Percentiles rank a stretch among this genome's conserved stretches.
phyloP scores from a whole-genome alignment of 2,888 invertebrate genomes.

The Rotaria magnacalcarata region DNA sequence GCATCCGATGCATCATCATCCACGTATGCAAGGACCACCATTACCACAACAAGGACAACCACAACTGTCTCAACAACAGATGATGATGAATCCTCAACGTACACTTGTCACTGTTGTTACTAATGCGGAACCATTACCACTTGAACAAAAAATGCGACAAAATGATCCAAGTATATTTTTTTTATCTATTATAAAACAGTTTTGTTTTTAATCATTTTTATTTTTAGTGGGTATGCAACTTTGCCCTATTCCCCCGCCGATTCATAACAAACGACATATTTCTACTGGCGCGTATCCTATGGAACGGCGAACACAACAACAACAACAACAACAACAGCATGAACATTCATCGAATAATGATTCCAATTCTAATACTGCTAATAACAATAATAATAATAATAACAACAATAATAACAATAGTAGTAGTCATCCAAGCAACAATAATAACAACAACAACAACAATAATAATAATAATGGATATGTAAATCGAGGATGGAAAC shows the following conservation, averaged over 20 bases:
- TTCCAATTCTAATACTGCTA: background rate
- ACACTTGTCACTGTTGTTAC: conserved; percentile 49
- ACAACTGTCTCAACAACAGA: conserved; percentile 51
- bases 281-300: background rate
- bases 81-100: conserved; percentile 46
- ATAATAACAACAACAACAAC: no score
- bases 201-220: background rate
- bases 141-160: background rate
- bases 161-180: background rate
- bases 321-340: background rate
- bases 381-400: background rate
- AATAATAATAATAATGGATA: no score
- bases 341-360: background rate
- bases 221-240: background rate
- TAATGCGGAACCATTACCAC: conserved; percentile 47
- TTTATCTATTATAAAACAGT: background rate
- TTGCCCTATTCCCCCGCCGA: background rate
- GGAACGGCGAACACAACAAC: background rate
- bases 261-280: background rate
- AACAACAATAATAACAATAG: no score
- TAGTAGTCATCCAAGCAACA: no score
- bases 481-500: background rate
- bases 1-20: conserved; percentile 48
- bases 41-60: conserved; percentile 48
- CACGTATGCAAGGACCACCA: conserved; percentile 46